These are phyloP conservation scores for Canis aureus DNA, from an alignment of 2,113 vertebrate species.

Conservation along the genomic window DNA sequence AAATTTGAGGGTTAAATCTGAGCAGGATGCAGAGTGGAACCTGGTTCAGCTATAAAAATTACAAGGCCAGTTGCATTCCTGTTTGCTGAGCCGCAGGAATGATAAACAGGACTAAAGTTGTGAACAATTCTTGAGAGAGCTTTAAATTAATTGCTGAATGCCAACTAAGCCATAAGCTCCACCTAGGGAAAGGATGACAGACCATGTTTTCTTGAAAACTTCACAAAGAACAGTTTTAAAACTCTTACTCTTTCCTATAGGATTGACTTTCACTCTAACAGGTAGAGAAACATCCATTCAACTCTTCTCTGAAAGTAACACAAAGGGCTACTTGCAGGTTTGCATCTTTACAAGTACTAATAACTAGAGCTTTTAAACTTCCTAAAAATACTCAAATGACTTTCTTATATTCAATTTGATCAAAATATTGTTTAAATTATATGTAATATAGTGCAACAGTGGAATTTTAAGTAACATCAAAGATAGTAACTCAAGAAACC, in stretches of 20 bases:
- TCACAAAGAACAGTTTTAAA: conserved; percentile 4
- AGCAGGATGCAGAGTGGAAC: not conserved
- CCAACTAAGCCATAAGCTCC: not conserved
- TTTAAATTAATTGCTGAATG: not conserved
- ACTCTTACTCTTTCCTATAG: not conserved
- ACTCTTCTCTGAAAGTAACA: conserved; percentile 17
- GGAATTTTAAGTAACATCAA: not conserved
- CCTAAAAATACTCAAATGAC: not conserved
- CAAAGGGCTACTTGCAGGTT: not conserved
- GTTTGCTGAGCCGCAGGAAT: not conserved
- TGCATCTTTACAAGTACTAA: conserved; percentile 44
- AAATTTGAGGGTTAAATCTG: not conserved
- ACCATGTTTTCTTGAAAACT: not conserved
- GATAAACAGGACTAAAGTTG: not conserved
- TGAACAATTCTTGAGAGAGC: not conserved
- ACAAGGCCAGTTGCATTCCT: not conserved
- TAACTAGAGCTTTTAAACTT: not conserved
- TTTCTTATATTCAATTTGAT: not conserved
- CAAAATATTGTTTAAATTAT: conserved; percentile 11
- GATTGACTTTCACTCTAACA: not conserved
- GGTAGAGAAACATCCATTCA: not conserved
- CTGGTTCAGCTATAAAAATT: not conserved
- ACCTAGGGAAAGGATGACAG: not conserved
- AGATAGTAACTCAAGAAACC: conserved; percentile 52
- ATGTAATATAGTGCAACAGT: not conserved